Base-by-base conservation (phyloP, 2,888 invertebrate genomes). In the Dromius quadrimaculatus region DNA sequence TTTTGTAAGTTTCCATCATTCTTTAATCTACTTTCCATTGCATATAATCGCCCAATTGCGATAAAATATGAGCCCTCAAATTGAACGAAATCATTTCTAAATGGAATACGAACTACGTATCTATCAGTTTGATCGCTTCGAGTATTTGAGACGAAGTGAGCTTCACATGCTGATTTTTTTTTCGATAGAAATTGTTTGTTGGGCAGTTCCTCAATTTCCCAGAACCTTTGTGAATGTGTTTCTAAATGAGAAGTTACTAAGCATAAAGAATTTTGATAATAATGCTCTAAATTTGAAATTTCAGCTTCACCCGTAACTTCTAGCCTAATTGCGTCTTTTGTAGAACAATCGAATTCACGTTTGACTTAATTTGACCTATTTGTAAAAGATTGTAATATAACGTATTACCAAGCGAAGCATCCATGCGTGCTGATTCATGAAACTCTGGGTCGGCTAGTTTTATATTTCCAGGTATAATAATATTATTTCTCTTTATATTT, bases 381-480 rank as follows among this genome's bases (percentile, higher is more conserved):
- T 59, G 32, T 17, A 69, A 19, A 5, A 59, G 23, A 22, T 34
- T 54, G 17, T 45, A 61, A 41, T 61, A 69, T 57, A 57, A 22
- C 17, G 57, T 45, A 23, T 43, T 57, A 11, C 54, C 65, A 22
- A 65, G 32, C 13, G 36, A 41, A 13, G 23, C 38, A 22, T 66
- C 66, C 1, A 66, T 19, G 1, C 8, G 22, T 4, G 19, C 19
- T 38, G 57, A 20, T 20, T 38, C 36, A 28, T 19, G 34, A 63
- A 63, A 50, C 23, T 50, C 28, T 8, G 63, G 71, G 63, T 63
- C 64, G 1, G 71, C 64, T 28, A 63, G 54, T 54, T 38, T 64
- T 38, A 71, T 54, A 54, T 64, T 71, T 20, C 8, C 1, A 19
- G 71, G 64, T 19, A 71, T 64, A 11, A 36, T 45, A 9, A 71